A percentile compares a stretch with the other conserved stretches of the same genome.
These are phyloP conservation scores for Orchesella flavescens DNA, from an alignment of 2,888 invertebrate genomes.

Conservation along the genomic window DNA sequence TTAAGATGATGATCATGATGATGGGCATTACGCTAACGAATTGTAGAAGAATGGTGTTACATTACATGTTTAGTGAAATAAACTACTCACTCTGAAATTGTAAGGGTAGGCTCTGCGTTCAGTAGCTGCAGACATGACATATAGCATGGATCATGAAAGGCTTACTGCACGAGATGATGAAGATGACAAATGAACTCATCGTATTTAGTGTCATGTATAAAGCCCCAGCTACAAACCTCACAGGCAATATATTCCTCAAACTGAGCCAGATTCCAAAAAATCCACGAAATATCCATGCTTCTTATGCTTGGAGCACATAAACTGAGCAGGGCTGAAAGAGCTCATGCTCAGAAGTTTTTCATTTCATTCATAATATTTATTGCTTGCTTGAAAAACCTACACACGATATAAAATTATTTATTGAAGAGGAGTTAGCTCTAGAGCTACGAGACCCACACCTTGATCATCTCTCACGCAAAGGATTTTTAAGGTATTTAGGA, in stretches of 20 bases:
- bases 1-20: constrained; percentile 24
- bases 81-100: constrained; percentile 36
- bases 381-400: not conserved
- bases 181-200: constrained; percentile 64
- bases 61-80: constrained; percentile 50
- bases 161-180: constrained; percentile 58
- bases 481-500: constrained; percentile 55
- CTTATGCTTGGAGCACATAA: not conserved
- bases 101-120: constrained; percentile 54
- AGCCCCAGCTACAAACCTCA: constrained; percentile 29
- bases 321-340: no score
- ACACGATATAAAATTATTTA: constrained; percentile 54
- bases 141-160: constrained; percentile 65
- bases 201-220: constrained; percentile 57
- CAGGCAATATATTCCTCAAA: not conserved
- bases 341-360: constrained; percentile 17
- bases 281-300: not conserved
- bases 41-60: constrained; percentile 46
- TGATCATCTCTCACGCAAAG: constrained; percentile 58
- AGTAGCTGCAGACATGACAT: constrained; percentile 60
- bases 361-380: constrained; percentile 41
- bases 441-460: constrained; percentile 51
- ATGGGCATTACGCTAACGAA: constrained; percentile 19
- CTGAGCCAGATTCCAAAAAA: constrained; percentile 15
- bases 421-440: constrained; percentile 51